Evolutionary conservation across 2,113 vertebrate genomes (phyloP).

Genomic region (Callospermophilus lateralis): DNA sequence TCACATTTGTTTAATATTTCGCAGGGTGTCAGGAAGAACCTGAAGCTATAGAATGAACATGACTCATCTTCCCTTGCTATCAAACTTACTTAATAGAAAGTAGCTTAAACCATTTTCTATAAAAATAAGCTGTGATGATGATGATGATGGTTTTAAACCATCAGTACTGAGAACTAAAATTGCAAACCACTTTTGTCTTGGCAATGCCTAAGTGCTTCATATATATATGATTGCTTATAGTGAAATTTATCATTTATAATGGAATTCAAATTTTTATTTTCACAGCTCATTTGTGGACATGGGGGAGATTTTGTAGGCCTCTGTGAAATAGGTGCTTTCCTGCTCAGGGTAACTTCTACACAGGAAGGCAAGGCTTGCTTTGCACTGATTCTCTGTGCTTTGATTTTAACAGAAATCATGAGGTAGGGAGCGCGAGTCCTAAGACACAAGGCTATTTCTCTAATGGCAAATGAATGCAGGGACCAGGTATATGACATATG

Average conservation of each 20-base stretch:
- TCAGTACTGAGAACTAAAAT: neutral
- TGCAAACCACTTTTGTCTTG: neutral
- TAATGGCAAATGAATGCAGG: neutral
- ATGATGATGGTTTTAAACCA: neutral
- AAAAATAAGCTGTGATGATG: neutral
- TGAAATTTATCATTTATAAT: neutral
- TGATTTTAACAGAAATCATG: neutral
- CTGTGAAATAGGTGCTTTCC: neutral
- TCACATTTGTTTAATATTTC: constrained; percentile 1
- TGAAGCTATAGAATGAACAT: neutral
- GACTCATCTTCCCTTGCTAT: neutral
- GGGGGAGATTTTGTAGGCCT: neutral
- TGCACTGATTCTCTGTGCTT: neutral
- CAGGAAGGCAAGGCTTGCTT: neutral
- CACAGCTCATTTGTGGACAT: neutral
- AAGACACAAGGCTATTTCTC: neutral
- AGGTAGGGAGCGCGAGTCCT: neutral
- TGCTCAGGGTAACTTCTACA: neutral
- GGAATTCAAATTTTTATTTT: constrained; percentile 23
- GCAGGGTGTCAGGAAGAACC: neutral
- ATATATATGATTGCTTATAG: neutral
- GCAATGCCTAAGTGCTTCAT: neutral
- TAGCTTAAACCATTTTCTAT: neutral
- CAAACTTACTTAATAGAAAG: neutral
- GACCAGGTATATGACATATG: too few relatives aligned